Percentiles rank a stretch among this genome's conserved stretches.
These are phyloP conservation scores for Ruditapes philippinarum DNA, from an alignment of 1,140 invertebrate genomes.

Conservation along the genomic window DNA sequence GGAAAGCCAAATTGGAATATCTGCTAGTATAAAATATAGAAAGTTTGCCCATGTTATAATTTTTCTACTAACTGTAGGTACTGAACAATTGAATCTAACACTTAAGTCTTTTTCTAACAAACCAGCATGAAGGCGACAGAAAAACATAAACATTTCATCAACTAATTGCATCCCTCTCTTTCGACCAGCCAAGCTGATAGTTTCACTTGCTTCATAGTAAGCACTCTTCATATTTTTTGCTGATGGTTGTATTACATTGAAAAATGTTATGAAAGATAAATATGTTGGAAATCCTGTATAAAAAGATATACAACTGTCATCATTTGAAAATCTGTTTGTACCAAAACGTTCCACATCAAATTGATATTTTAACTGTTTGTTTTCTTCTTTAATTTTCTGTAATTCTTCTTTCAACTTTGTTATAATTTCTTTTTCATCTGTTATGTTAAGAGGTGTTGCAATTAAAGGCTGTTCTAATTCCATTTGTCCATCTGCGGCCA, in stretches of 20 bases:
- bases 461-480: too few species aligned
- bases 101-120: slow-evolving; percentile 63
- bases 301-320: slow-evolving; percentile 7
- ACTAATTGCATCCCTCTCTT: too few species aligned
- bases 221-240: slow-evolving; percentile 44
- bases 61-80: slow-evolving; percentile 57
- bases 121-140: slow-evolving; percentile 61
- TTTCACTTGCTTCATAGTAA: slow-evolving; percentile 61
- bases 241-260: slow-evolving; percentile 48
- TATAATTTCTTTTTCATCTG: too few species aligned
- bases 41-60: slow-evolving; percentile 70
- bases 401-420: slow-evolving; percentile 7
- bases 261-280: slow-evolving; percentile 56
- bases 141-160: slow-evolving; percentile 68
- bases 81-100: slow-evolving; percentile 63
- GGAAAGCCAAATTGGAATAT: slow-evolving; percentile 49
- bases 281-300: not conserved
- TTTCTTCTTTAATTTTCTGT: slow-evolving; percentile 15
- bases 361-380: slow-evolving; percentile 15
- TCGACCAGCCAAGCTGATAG: slow-evolving; percentile 26
- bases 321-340: slow-evolving; percentile 12
- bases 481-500: too few species aligned
- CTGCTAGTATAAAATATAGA: slow-evolving; percentile 61
- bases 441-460: too few species aligned
- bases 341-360: slow-evolving; percentile 40